Percentiles rank a stretch among this genome's conserved stretches.
These are phyloP conservation scores for Nipponacmea schrenckii DNA, from an alignment of 2,888 invertebrate genomes.

Conservation along the genomic window DNA sequence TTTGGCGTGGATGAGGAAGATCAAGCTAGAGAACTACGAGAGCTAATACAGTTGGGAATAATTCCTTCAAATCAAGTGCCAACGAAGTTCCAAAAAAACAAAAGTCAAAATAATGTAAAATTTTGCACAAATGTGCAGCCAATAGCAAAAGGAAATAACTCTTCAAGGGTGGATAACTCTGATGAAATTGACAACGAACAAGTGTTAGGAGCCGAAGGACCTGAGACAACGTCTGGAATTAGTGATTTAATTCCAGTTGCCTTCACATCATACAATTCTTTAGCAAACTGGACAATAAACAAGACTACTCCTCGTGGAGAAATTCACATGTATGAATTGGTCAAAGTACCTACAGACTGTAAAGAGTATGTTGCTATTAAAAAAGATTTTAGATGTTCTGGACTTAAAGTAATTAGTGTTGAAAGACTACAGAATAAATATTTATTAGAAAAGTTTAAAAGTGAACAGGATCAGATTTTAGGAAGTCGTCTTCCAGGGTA, in stretches of 20 bases:
- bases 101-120: background rate
- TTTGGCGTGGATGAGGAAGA: no score
- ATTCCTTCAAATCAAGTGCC: background rate
- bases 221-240: background rate
- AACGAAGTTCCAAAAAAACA: background rate
- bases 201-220: background rate
- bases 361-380: slow-evolving; percentile 35
- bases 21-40: background rate
- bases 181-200: slow-evolving; percentile 1
- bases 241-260: background rate
- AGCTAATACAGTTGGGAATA: background rate
- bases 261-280: background rate
- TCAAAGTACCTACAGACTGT: slow-evolving; percentile 16
- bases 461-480: slow-evolving; percentile 35
- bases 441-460: slow-evolving; percentile 34
- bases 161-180: background rate
- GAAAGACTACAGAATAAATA: slow-evolving; percentile 35
- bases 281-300: background rate
- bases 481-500: slow-evolving; percentile 33
- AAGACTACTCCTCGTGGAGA: background rate
- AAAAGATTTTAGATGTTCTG: slow-evolving; percentile 37
- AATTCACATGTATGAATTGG: background rate
- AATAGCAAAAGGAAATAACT: background rate
- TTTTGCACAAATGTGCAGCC: background rate
- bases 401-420: slow-evolving; percentile 32